A percentile compares a stretch with the other conserved stretches of the same genome.
phyloP scores from a whole-genome alignment of 1,140 invertebrate species.

The Calycopis cecrops region DNA sequence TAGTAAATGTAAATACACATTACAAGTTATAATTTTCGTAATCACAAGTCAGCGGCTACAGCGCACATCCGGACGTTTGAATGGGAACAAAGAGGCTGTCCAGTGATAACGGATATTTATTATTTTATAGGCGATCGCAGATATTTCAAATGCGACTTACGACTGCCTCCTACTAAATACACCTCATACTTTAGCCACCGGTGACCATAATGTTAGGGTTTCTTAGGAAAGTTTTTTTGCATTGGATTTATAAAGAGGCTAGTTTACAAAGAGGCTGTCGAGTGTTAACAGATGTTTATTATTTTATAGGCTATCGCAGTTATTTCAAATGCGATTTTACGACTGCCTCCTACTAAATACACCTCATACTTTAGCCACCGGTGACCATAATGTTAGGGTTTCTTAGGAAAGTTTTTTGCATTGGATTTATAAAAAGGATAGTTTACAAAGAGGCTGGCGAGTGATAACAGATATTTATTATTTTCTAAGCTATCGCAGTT shows the following conservation, averaged over 20 bases:
- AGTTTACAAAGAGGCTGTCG: too few relatives aligned
- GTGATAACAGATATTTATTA: too few relatives aligned
- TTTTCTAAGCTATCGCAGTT: too few relatives aligned
- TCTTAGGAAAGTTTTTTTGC: neutral
- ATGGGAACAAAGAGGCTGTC: slow-evolving; percentile 17
- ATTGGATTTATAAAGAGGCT: neutral
- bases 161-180: slow-evolving; percentile 1
- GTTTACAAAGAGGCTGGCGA: too few relatives aligned
- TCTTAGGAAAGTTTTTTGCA: neutral
- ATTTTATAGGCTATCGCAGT: slow-evolving; percentile 13
- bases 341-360: slow-evolving; percentile 1
- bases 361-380: neutral
- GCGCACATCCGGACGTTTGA: slow-evolving; percentile 14
- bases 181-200: neutral
- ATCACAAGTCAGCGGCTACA: slow-evolving; percentile 7
- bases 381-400: neutral
- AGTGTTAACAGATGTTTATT: slow-evolving; percentile 14
- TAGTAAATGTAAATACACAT: neutral
- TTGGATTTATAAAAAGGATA: neutral
- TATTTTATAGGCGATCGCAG: slow-evolving; percentile 15
- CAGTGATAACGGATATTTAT: slow-evolving; percentile 18
- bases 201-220: neutral
- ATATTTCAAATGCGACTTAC: slow-evolving; percentile 16
- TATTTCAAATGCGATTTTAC: slow-evolving; percentile 15
- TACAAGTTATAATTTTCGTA: slow-evolving; percentile 14